These are phyloP conservation scores for Sylvietta virens DNA, from an alignment of 2,113 vertebrate genomes.

Conservation along the genomic window DNA sequence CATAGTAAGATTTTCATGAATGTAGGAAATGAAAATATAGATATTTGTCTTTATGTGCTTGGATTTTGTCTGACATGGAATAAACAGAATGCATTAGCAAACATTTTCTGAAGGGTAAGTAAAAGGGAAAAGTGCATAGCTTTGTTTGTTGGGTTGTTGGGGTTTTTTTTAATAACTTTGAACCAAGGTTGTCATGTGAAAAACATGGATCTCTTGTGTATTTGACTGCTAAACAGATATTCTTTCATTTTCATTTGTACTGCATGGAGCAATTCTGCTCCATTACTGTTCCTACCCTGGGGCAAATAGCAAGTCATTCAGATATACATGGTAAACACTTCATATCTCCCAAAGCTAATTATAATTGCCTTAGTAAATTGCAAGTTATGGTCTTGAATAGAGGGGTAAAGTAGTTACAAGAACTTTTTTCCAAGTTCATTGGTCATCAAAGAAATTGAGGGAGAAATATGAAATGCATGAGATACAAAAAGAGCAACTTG, in stretches of 20 bases:
- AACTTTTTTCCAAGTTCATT: neutral
- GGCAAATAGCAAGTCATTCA: neutral
- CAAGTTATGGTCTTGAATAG: neutral
- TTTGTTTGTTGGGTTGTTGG: neutral
- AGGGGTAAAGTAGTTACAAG: neutral
- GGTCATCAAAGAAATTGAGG: neutral
- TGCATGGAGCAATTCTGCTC: neutral
- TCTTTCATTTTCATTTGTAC: neutral
- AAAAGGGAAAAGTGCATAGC: neutral
- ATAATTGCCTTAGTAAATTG: neutral
- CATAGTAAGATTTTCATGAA: neutral
- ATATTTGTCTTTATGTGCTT: neutral
- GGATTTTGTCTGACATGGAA: neutral
- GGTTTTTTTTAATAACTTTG: neutral
- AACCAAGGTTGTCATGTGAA: neutral
- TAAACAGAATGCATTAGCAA: neutral
- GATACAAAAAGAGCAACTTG: neutral
- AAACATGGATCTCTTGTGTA: neutral
- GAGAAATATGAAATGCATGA: neutral
- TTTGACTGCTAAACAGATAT: neutral
- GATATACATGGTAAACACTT: neutral
- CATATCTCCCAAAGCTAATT: neutral
- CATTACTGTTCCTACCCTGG: neutral
- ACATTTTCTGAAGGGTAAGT: neutral
- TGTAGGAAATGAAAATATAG: neutral